Evolutionary conservation across 2,888 invertebrate genomes (phyloP), one percentile per base, ranked within the genome.

Genomic region (Aleiodes testaceus): DNA sequence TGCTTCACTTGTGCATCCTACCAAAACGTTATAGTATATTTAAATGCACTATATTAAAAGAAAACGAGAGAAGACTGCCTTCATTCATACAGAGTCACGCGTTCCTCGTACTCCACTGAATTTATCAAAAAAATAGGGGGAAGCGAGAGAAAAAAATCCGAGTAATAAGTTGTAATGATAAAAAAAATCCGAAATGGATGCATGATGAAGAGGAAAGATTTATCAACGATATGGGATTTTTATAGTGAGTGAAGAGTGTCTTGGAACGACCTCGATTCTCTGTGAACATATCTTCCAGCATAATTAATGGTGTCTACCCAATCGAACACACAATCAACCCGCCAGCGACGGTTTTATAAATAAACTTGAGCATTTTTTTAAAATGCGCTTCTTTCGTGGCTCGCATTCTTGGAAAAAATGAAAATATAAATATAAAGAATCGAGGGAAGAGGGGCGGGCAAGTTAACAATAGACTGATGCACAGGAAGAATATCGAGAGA

Each of bases 291-390:
- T 66, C 67, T 45, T 45, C 52, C 75, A 63, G 78, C 79, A 82
- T 82, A 83, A 83, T 83, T 82, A 83, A 84, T 82, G 80, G 73
- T 74, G 73, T 75, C 74, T 72, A 76, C 70, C 78, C 79, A 80
- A 83, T 83, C 78, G 79, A 67, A 68, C 77, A 73, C 66, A 72
- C 66, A 69, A 55, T 30, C 61, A 52, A 61, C 73, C 73, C 72
- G 75, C 73, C 72, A 77, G 74, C 71, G 72, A 75, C 72, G 69
- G 74, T 73, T 77, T 81, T 83, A 84, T 80, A 83, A 82, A 84
- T 82, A 81, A n/a, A 75, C 22, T 45, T 30, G 6, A 11, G 26
- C 20, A 16, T 63, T 61, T 52, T 18, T 69, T 20, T 63, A 20
- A 20, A 12, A 44, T 20, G 49, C 18, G 11, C 22, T 42, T 18